Evolutionary conservation across 2,113 vertebrate species (phyloP), one percentile per base, ranked within the genome.

Genomic region (Pterocles gutturalis): DNA sequence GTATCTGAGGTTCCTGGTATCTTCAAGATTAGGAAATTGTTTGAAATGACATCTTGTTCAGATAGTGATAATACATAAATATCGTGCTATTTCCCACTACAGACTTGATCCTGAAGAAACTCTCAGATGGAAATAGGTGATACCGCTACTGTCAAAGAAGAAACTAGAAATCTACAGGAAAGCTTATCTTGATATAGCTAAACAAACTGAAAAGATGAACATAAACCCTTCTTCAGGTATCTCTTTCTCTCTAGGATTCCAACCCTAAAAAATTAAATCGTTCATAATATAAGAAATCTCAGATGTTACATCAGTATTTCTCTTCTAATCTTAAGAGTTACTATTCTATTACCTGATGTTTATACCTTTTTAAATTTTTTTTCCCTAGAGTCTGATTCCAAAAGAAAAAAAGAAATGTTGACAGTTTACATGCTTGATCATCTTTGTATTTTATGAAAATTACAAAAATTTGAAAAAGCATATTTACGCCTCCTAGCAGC

Each of bases 11-110:
- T 79, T 85, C 41, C 70, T 67, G 49, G 43, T 94, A 86, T 86
- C 77, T 95, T 93, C 92, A 95, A 92, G 93, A 93, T 96, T 89
- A 96, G 70, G 51, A 92, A 95, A 83, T 19, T 82, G 46, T 55
- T 65, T 96, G 70, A 93, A 95, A 96, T 94, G 65, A 61, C 72
- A 83, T 83, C 84, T 96, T 93, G 79, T 96, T 95, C 84, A 73
- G 75, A 90, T 49, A 79, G 46, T 28, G 51, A 89, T 92, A 70
- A 58, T 43, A 83, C 31, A 91, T 49, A 95, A 76, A 72, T 78
- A 55, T 16, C 18, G 1, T 93, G 54, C n/a, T 96, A 55, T 83
- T 75, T 79, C 54, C 62, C 6, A 34, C 36, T 76, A 57, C 72
- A 54, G 41, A 70, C 29, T 66, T 82, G 51, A 87, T 93, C 69